These are phyloP conservation scores for Cryptoprocta ferox DNA, from an alignment of 2,797 vertebrate species.

Conservation along the genomic window DNA sequence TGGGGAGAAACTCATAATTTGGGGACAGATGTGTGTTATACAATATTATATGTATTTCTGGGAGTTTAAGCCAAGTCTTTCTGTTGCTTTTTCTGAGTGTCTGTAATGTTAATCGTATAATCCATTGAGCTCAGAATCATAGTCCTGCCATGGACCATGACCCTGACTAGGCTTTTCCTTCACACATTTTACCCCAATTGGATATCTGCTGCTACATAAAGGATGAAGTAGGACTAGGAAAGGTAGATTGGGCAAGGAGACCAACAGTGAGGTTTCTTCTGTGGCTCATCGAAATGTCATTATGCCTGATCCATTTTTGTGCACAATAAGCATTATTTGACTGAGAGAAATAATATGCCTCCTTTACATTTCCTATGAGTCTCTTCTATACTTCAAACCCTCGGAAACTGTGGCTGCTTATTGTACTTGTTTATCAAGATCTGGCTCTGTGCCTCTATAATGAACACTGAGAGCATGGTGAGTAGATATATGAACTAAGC, in stretches of 20 bases:
- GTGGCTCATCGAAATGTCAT: neutral
- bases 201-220: neutral
- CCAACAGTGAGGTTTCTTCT: neutral
- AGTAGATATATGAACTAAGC: neutral
- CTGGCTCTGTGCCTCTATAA: neutral
- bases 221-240: neutral
- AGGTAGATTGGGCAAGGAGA: neutral
- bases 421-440: neutral
- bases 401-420: neutral
- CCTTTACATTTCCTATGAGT: neutral
- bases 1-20: no score
- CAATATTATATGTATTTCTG: neutral
- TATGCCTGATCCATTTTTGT: neutral
- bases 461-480: neutral
- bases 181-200: neutral
- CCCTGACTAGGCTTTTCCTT: neutral
- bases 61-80: neutral
- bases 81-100: neutral
- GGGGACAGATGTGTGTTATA: neutral
- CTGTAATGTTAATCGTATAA: neutral
- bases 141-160: neutral
- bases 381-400: neutral
- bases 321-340: neutral
- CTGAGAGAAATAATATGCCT: neutral
- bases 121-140: neutral